Evolutionary conservation across 1,140 invertebrate genomes (phyloP), one percentile per base, ranked within the genome.

Genomic region (Trichonephila clavata): DNA sequence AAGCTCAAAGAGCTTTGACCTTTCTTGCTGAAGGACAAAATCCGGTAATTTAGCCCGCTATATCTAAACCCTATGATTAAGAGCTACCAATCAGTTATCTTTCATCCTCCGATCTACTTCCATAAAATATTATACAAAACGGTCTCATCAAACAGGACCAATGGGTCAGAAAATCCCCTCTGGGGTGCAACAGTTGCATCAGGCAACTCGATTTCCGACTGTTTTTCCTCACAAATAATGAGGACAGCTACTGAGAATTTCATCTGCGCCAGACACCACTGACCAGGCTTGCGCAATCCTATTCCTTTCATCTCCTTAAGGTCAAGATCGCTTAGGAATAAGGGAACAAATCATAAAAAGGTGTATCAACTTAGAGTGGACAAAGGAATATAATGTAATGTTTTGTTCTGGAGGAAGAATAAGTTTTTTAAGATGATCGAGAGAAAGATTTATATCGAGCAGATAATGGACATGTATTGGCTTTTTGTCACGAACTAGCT

Each of bases 121-220:
- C 89, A 90, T 90, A 81, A 60, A 80, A 81, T 10, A 39, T 39
- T 32, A 32, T 16, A 21, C 7, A 6, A 87, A 63, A 63, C 61
- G 60, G 63, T 87, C 86, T 87, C 86, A 87, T 87, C 86, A 87
- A 90, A 90, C 65, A 68, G 89, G 89, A 90, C 50, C 77, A 81
- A 61, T 90, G 89, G 89, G 89, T 90, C 89, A 90, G 24, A 81
- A 81, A 61, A 90, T 60, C 68, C 89, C 89, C 71, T 90, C 89
- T 90, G 89, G 88, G 84, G 59, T 18, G 61, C 8, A 50, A 39
- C 65, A 10, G 50, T 50, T 50, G 7, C 50, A 50, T 13, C 50
- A 50, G 32, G 24, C 32, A 20, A 80, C 89, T 39, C 57, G 43
- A 57, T 24, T 68, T 4, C 10, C 2, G 43, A 89, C 71, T 84